A percentile compares a stretch with the other conserved stretches of the same genome.
These are phyloP conservation scores for Ligdia adustata DNA, from an alignment of 2,888 invertebrate genomes.

Conservation along the genomic window DNA sequence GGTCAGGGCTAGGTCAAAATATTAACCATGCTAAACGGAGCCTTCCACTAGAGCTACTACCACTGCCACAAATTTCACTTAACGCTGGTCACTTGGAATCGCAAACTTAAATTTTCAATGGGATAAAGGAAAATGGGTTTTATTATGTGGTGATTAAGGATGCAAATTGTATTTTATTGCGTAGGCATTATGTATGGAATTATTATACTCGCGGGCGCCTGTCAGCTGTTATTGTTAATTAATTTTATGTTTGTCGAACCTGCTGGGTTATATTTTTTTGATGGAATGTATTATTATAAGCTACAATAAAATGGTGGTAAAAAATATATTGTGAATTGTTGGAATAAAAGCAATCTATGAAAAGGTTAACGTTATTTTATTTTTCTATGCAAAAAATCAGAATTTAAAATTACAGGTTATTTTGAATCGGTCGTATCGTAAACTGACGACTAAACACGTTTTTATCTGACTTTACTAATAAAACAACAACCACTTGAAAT, in stretches of 20 bases:
- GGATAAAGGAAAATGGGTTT: slow-evolving; percentile 45
- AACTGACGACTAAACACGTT: no score
- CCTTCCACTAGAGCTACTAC: slow-evolving; percentile 16
- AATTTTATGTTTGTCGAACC: slow-evolving; percentile 36
- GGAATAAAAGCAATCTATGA: no score
- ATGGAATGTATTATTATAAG: no score
- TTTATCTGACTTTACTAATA: no score
- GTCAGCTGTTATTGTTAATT: slow-evolving; percentile 34
- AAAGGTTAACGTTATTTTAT: no score
- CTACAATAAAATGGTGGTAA: no score
- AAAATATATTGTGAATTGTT: no score
- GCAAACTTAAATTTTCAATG: slow-evolving; percentile 36
- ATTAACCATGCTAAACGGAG: slow-evolving; percentile 39
- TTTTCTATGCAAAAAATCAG: no score
- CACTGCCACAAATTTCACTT: slow-evolving; percentile 32
- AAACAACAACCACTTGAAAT: no score
- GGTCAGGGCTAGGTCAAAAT: slow-evolving; percentile 63
- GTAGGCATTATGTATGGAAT: slow-evolving; percentile 31
- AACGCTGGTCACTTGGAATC: slow-evolving; percentile 32
- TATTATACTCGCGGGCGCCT: slow-evolving; percentile 26
- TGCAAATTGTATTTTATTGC: slow-evolving; percentile 28
- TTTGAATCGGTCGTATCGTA: no score
- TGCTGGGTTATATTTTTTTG: slow-evolving; percentile 11
- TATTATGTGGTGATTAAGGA: slow-evolving; percentile 38
- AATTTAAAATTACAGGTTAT: no score